Evolutionary conservation across 1,140 invertebrate genomes (phyloP), one percentile per base, ranked within the genome.

Genomic region (Zaprionus capensis): DNA sequence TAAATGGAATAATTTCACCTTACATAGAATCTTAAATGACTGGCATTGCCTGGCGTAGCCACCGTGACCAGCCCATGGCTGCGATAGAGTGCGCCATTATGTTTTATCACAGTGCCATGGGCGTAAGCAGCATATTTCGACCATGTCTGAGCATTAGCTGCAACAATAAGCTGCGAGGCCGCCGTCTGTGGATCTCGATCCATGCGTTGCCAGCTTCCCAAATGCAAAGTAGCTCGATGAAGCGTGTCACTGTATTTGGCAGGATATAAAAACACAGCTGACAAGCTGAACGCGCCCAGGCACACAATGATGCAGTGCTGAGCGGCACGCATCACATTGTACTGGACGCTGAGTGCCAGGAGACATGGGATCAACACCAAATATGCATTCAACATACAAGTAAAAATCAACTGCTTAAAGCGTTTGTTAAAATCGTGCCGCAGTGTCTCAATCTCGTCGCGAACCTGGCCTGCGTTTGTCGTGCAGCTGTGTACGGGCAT

Each of bases 291-390:
- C 61, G 96, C 95, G 61, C 97, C 96, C 11, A 97, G 90, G 94
- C 96, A 98, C 34, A 98, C 96, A 71, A 98, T 95, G 15, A 96
- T 94, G 22, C 96, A 95, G 91, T 99, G 96, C 81, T 97, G 96
- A 0, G 96, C 95, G 1, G 97, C 96, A 95, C 97, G 98, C 79
- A 95, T 94, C 2, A 96, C 94, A 93, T 99, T 97, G 92, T 98
- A 98, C 84, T 98, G 96, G 24, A 99, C 95, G 79, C 95, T 95
- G 94, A 97, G 95, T 24, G 96, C 96, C 94, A 98, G 97, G 86
- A 96, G 96, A 83, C 98, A 96, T 0, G 98, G 98, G 24, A 99
- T 95, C 91, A 99, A 96, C 67, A 96, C 96, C 96, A 78, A 98
- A 92, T 99, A 99, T 1, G 98, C 97, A 82, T 96, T 97, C 2